phyloP scores from a whole-genome alignment of 2,797 vertebrate genomes.

The Poecilia velifera region DNA sequence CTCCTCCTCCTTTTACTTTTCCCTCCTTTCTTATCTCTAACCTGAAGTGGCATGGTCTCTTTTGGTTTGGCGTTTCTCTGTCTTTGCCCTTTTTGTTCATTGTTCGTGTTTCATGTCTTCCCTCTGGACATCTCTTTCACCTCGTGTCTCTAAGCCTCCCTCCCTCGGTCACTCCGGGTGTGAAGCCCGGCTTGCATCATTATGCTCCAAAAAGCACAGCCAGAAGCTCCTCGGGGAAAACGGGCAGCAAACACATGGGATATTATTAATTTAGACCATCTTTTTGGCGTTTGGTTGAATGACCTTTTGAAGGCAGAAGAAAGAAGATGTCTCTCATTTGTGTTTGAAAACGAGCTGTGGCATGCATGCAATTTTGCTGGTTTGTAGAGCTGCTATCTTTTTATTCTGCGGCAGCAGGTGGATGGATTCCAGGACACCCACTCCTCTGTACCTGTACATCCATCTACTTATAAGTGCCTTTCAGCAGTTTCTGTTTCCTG shows the following conservation, averaged over 20 bases:
- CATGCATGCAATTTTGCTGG: slow-evolving; percentile 10
- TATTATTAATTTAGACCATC: slow-evolving; percentile 68
- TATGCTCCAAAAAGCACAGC: slow-evolving; percentile 72
- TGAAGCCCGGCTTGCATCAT: slow-evolving; percentile 45
- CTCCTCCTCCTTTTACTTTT: slow-evolving; percentile 2
- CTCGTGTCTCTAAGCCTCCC: slow-evolving; percentile 6
- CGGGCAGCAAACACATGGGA: slow-evolving; percentile 27
- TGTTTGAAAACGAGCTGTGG: slow-evolving; percentile 24
- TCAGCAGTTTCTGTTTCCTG: slow-evolving; percentile 44
- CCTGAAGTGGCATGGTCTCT: slow-evolving; percentile 22
- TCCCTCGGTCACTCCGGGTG: slow-evolving; percentile 21
- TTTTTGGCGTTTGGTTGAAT: slow-evolving; percentile 32
- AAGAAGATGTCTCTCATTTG: slow-evolving; percentile 31
- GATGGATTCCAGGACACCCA: slow-evolving; percentile 44
- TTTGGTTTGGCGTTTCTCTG: slow-evolving; percentile 15
- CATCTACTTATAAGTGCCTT: slow-evolving; percentile 52
- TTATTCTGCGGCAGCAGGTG: slow-evolving; percentile 9
- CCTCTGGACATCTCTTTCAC: slow-evolving; percentile 33
- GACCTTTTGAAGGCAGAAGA: slow-evolving; percentile 25
- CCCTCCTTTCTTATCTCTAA: slow-evolving; percentile 31
- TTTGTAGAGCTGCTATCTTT: slow-evolving; percentile 13
- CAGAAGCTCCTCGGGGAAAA: slow-evolving; percentile 45
- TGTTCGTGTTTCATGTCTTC: slow-evolving; percentile 22
- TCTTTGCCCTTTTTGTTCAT: slow-evolving; percentile 7
- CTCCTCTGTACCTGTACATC: slow-evolving; percentile 27